phyloP scores from a whole-genome alignment of 2,888 invertebrate species.

The Tricholauxania praeusta region DNA sequence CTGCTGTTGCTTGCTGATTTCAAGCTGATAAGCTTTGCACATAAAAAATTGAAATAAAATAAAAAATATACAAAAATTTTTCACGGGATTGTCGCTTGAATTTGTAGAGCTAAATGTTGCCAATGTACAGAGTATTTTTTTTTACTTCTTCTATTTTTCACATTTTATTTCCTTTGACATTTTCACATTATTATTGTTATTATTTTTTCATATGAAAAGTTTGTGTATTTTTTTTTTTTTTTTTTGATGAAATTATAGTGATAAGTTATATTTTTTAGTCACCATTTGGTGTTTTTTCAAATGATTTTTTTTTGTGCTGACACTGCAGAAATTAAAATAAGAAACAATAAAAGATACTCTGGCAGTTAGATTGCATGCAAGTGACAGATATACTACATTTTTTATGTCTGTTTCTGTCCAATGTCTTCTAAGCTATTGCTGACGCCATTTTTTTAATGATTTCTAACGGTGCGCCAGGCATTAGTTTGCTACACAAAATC shows the following conservation, averaged over 20 bases:
- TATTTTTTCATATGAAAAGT: conserved; percentile 1
- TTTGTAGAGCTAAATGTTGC: conserved; percentile 15
- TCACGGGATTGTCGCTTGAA: too few species aligned
- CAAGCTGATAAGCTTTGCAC: too few species aligned
- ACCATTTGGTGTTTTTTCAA: conserved; percentile 44
- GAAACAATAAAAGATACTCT: conserved; percentile 11
- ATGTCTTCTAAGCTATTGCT: too few species aligned
- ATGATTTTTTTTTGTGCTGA: conserved; percentile 42
- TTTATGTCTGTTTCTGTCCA: too few species aligned
- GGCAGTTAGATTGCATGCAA: too few species aligned
- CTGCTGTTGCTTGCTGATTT: conserved; percentile 2
- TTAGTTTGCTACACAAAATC: too few species aligned
- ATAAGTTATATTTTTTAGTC: conserved; percentile 39
- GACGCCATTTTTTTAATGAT: too few species aligned
- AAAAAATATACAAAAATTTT: too few species aligned
- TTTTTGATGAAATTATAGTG: conserved; percentile 1
- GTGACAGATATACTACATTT: too few species aligned
- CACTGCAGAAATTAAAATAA: conserved; percentile 36
- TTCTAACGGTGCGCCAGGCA: too few species aligned
- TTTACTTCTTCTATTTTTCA: background rate
- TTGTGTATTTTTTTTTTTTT: background rate
- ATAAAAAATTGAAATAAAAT: too few species aligned
- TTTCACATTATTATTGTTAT: conserved; percentile 4
- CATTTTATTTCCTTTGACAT: background rate
- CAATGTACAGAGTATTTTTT: conserved; percentile 3